Evolutionary conservation across 2,888 invertebrate genomes (phyloP).

Genomic region (Melangyna quadrimaculata): DNA sequence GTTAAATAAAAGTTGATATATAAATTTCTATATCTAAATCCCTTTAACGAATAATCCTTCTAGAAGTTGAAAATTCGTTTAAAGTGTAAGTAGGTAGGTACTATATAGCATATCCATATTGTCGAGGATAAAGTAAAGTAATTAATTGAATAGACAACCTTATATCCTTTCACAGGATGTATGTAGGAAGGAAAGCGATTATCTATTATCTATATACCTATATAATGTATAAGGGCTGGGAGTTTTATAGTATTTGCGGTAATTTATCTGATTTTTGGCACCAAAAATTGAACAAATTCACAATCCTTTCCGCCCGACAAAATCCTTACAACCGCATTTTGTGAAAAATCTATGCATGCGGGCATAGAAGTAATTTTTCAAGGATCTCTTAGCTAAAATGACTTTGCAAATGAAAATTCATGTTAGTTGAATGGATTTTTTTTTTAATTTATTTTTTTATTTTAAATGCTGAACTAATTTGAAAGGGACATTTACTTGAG

Average conservation of each 20-base stretch:
- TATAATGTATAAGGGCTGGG: conserved; percentile 4
- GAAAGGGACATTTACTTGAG: conserved; percentile 44
- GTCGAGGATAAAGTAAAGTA: conserved; percentile 32
- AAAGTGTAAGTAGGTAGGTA: conserved; percentile 4
- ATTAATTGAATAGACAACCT: conserved; percentile 60
- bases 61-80: conserved; percentile 44
- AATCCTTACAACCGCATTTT: conserved; percentile 51
- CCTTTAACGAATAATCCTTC: conserved; percentile 26
- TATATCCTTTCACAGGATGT: neutral
- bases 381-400: conserved; percentile 33
- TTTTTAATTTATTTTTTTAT: neutral
- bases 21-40: conserved; percentile 42
- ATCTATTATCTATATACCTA: conserved; percentile 59
- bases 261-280: conserved; percentile 71
- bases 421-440: conserved; percentile 27
- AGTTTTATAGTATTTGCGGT: conserved; percentile 57
- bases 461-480: conserved; percentile 12
- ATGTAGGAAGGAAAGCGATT: conserved; percentile 49
- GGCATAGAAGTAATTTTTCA: conserved; percentile 65
- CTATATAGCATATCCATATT: neutral
- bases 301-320: conserved; percentile 56
- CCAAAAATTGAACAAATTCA: conserved; percentile 63
- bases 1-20: conserved; percentile 40
- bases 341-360: conserved; percentile 70
- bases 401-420: conserved; percentile 65